phyloP scores from a whole-genome alignment of 2,888 invertebrate species.

The Spodoptera littoralis region DNA sequence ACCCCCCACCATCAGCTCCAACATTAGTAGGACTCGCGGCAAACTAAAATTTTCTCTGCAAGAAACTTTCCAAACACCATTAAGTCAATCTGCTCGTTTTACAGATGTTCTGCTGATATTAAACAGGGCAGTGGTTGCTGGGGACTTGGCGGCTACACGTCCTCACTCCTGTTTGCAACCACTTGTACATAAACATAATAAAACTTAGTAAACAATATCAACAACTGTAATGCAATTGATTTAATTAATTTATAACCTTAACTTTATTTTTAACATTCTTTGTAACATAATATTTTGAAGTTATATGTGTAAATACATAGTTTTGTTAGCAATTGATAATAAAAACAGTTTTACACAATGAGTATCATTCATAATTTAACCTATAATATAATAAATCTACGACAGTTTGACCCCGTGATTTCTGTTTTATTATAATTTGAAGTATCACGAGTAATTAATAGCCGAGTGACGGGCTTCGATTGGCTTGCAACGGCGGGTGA shows the following conservation, averaged over 20 bases:
- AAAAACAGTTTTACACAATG: no score
- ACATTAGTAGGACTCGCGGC: conserved; percentile 75
- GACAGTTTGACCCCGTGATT: conserved; percentile 39
- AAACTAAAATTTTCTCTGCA: conserved; percentile 83
- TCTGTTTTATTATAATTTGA: conserved; percentile 62
- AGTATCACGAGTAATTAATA: conserved; percentile 70
- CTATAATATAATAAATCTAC: background rate
- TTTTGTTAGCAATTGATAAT: no score
- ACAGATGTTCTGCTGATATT: conserved; percentile 84
- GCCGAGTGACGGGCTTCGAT: conserved; percentile 57
- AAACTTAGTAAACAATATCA: background rate
- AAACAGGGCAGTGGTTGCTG: conserved; percentile 47
- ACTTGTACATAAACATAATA: conserved; percentile 3
- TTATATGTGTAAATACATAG: no score
- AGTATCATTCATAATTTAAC: no score
- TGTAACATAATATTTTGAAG: no score
- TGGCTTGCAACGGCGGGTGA: conserved; percentile 61
- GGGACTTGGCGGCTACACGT: conserved; percentile 2
- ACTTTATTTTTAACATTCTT: no score
- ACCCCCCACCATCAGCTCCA: conserved; percentile 57
- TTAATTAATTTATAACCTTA: no score
- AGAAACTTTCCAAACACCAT: conserved; percentile 85
- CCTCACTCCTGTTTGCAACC: conserved; percentile 4
- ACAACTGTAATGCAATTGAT: no score
- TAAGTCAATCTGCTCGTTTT: conserved; percentile 86